phyloP scores from a whole-genome alignment of 2,113 vertebrate species.

The Nanger granti region DNA sequence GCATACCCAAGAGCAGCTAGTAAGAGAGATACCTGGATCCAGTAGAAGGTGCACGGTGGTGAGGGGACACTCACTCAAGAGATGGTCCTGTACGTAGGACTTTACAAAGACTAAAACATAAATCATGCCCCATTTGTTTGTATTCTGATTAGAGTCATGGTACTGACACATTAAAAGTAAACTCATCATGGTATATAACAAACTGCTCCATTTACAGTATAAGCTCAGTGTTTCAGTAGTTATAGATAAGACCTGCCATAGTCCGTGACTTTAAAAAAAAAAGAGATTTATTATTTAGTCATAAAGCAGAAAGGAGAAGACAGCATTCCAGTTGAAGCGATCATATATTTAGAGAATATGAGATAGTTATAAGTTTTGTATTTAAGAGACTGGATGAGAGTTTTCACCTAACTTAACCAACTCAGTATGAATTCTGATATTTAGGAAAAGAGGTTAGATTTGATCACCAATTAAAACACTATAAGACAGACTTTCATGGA shows the following conservation, averaged over 20 bases:
- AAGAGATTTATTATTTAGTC: not conserved
- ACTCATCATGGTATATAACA: not conserved
- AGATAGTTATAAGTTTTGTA: not conserved
- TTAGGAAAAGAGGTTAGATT: not conserved
- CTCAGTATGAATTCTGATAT: not conserved
- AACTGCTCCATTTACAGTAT: not conserved
- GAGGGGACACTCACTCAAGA: not conserved
- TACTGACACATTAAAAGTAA: not conserved
- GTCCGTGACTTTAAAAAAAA: not conserved
- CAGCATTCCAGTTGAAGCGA: not conserved
- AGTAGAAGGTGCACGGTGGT: not conserved
- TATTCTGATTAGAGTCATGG: not conserved
- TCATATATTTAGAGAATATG: not conserved
- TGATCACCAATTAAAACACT: not conserved
- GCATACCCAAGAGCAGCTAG: not conserved
- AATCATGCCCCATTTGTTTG: not conserved
- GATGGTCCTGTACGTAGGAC: not conserved
- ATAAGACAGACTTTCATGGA: not conserved
- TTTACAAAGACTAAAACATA: not conserved
- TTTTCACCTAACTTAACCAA: not conserved
- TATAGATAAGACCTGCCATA: not conserved
- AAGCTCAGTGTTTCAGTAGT: not conserved
- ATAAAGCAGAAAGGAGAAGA: not conserved
- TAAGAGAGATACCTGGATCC: not conserved
- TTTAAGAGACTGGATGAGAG: not conserved